Evolutionary conservation across 2,888 invertebrate genomes (phyloP), one percentile per base, ranked within the genome.

Genomic region (Sphaerophoria rueppellii): DNA sequence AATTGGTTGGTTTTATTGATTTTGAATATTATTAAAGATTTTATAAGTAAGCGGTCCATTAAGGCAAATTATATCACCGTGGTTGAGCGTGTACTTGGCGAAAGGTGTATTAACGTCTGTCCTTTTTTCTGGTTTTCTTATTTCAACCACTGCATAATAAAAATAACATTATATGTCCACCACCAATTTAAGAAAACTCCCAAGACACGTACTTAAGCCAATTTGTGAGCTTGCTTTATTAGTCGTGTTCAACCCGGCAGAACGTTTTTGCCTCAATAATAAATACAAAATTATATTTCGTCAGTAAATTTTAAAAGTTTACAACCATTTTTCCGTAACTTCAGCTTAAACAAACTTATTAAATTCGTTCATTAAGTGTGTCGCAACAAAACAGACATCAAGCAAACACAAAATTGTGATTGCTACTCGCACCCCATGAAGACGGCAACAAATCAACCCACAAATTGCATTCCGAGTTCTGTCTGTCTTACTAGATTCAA

Each of bases 391-490:
- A 65, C 35, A 65, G 16, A 65, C 48, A 11, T 50, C 35, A 16
- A 11, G 12, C 32, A 50, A 2, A 35, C 35, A 34, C 11, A 35
- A 50, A 65, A 35, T 65, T 43, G 40, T 60, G 16, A 60, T 60
- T 60, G 40, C 58, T 12, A 24, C 40, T 58, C 11, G 16, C 58
- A 58, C 58, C 60, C 40, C 60, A 48, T 61, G 61, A 46, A 48
- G 46, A 14, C 34, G 14, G 46, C 61, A 63, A 63, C 48, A 11
- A 48, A 63, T 46, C 48, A 48, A 35, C 48, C 6, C 65, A 35
- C 48, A 48, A 52, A 40, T 70, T 57, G 65, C 76, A 77, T 72
- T 76, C 61, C 76, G 35, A 65, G 50, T 54, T 69, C 69, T 80
- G 61, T 61, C 24, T 24, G 61, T 61, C 24, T 24, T 35, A 69